A percentile compares a stretch with the other conserved stretches of the same genome.
Evolutionary conservation across 2,888 invertebrate genomes (phyloP).

Genomic region (Leptinotarsa rubiginosa): DNA sequence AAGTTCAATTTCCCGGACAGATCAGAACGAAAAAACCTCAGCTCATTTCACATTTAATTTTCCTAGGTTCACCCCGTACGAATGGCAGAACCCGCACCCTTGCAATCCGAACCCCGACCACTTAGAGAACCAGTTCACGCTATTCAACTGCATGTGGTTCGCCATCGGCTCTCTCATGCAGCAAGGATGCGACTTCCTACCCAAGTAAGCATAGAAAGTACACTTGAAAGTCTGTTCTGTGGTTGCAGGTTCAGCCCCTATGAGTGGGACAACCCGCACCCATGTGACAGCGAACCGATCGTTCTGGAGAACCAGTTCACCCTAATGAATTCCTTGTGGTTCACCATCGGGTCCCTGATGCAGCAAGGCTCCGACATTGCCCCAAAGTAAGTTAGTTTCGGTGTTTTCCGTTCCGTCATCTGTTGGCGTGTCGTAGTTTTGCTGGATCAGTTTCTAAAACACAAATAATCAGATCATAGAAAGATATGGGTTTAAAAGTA

Average conservation of each 20-base stretch:
- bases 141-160: slow-evolving; percentile 97
- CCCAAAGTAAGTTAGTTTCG: slow-evolving; percentile 79
- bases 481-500: no score
- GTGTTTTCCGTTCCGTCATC: background rate
- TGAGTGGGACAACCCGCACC: slow-evolving; percentile 92
- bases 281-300: slow-evolving; percentile 86
- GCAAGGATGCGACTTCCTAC: slow-evolving; percentile 95
- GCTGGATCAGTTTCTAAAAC: slow-evolving; percentile 41
- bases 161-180: slow-evolving; percentile 95
- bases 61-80: slow-evolving; percentile 90
- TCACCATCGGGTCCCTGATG: slow-evolving; percentile 92
- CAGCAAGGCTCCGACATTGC: slow-evolving; percentile 94
- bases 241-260: slow-evolving; percentile 87
- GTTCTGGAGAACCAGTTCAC: slow-evolving; percentile 92
- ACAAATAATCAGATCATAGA: background rate
- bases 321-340: slow-evolving; percentile 93
- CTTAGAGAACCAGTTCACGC: slow-evolving; percentile 91
- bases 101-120: slow-evolving; percentile 84
- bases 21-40: background rate
- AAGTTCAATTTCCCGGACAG: no score
- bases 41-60: slow-evolving; percentile 6
- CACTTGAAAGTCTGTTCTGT: slow-evolving; percentile 43
- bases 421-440: slow-evolving; percentile 48
- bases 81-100: slow-evolving; percentile 92
- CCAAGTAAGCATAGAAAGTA: slow-evolving; percentile 78